Evolutionary conservation across 2,113 vertebrate species (phyloP).

Genomic region (Etheostoma cragini): DNA sequence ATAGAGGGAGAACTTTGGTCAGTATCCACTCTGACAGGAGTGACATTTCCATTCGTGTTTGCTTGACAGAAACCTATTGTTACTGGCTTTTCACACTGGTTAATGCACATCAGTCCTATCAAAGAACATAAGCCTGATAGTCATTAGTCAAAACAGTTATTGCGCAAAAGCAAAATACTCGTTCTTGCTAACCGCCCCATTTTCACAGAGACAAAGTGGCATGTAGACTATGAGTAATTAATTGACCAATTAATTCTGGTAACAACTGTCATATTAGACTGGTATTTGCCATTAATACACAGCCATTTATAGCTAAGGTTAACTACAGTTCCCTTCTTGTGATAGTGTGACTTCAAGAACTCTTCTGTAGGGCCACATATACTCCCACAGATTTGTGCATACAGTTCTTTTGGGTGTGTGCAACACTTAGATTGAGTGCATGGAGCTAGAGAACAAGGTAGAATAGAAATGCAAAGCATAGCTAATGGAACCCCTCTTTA

Average conservation of each 20-base stretch:
- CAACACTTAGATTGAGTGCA: constrained; percentile 77
- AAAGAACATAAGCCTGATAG: constrained; percentile 73
- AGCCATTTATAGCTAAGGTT: not conserved
- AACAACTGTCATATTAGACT: not conserved
- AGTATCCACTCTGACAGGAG: constrained; percentile 78
- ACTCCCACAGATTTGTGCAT: constrained; percentile 26
- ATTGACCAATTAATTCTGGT: not conserved
- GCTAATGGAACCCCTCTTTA: constrained; percentile 81
- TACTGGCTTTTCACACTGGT: constrained; percentile 75
- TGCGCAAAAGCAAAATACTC: constrained; percentile 45
- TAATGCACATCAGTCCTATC: constrained; percentile 80
- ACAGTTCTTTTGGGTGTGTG: constrained; percentile 38
- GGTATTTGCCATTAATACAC: not conserved
- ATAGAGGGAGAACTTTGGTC: constrained; percentile 79
- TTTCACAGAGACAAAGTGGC: constrained; percentile 22
- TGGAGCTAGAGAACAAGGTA: constrained; percentile 72
- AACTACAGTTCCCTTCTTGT: constrained; percentile 6
- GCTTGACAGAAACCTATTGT: constrained; percentile 85
- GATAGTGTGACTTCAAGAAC: constrained; percentile 32
- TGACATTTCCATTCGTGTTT: constrained; percentile 85
- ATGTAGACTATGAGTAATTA: not conserved
- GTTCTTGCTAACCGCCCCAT: constrained; percentile 34
- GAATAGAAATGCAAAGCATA: constrained; percentile 71
- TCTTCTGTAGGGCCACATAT: constrained; percentile 16
- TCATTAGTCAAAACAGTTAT: constrained; percentile 75